phyloP scores from a whole-genome alignment of 2,113 vertebrate species.

The Dolichotis patagonum region DNA sequence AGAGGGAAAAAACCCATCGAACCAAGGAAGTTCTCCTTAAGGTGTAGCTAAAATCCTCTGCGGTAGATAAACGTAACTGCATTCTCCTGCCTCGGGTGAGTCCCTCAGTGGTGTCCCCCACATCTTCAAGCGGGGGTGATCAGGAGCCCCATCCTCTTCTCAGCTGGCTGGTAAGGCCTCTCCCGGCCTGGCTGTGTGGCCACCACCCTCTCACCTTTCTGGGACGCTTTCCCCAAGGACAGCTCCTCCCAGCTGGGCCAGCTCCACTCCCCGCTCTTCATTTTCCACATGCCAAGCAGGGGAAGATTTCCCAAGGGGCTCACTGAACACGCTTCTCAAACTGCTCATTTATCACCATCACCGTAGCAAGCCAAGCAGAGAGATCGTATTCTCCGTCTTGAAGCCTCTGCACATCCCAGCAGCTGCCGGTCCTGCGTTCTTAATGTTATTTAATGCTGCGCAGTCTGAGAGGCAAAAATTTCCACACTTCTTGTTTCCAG shows the following conservation, averaged over 20 bases:
- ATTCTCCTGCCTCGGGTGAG: neutral
- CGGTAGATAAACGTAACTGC: neutral
- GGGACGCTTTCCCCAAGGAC: neutral
- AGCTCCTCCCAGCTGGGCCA: too few relatives aligned
- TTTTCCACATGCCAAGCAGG: neutral
- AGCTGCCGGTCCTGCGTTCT: neutral
- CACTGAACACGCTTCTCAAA: neutral
- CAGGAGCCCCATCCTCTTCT: neutral
- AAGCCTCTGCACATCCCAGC: neutral
- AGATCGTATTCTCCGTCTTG: neutral
- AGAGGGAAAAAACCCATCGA: neutral
- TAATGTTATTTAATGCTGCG: neutral
- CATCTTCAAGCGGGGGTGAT: accelerated
- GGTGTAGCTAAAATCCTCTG: neutral
- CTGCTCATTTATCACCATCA: neutral
- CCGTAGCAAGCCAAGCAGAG: neutral
- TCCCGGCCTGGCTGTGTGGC: neutral
- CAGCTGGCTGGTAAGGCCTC: neutral
- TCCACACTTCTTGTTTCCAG: neutral
- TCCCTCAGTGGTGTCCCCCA: accelerated
- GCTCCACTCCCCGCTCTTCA: neutral
- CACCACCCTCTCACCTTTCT: neutral
- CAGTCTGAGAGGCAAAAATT: neutral
- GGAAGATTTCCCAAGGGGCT: neutral
- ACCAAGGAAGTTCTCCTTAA: neutral